Conservation (phyloP, 2,797 vertebrate genomes). For the Staurois parvus region DNA sequence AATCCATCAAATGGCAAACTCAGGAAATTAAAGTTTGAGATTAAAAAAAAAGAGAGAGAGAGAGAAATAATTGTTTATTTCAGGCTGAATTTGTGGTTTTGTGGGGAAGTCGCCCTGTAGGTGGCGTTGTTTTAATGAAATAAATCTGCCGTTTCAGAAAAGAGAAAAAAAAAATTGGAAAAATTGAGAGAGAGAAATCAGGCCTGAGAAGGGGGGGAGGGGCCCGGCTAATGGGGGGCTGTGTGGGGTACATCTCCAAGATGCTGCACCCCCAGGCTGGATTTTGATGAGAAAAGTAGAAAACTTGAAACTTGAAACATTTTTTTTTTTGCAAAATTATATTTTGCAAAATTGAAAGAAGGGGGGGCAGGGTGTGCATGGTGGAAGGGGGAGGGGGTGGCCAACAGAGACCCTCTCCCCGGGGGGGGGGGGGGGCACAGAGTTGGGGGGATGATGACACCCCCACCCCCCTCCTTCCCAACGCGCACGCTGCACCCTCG, state of each 20-base stretch:
- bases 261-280: background rate
- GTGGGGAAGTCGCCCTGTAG: background rate
- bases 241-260: background rate
- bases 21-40: constrained; percentile 44
- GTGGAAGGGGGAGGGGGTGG: background rate
- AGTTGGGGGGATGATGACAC: background rate
- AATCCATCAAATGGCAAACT: background rate
- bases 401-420: background rate
- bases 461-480: background rate
- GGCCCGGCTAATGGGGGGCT: background rate
- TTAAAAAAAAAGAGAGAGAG: background rate
- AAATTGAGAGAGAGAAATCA: constrained; percentile 41
- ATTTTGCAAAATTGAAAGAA: background rate
- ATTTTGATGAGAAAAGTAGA: background rate
- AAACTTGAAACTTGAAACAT: background rate
- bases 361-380: background rate
- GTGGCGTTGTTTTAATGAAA: constrained; percentile 46
- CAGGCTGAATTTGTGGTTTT: constrained; percentile 23
- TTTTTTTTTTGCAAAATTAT: background rate
- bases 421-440: background rate
- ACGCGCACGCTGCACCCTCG: background rate
- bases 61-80: constrained; percentile 38
- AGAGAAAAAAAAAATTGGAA: constrained; percentile 49
- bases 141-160: constrained; percentile 41
- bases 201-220: constrained; percentile 25